Evolutionary conservation across 2,797 vertebrate species (phyloP), one percentile per base, ranked within the genome.

Genomic region (Heteromormyrus szaboi): DNA sequence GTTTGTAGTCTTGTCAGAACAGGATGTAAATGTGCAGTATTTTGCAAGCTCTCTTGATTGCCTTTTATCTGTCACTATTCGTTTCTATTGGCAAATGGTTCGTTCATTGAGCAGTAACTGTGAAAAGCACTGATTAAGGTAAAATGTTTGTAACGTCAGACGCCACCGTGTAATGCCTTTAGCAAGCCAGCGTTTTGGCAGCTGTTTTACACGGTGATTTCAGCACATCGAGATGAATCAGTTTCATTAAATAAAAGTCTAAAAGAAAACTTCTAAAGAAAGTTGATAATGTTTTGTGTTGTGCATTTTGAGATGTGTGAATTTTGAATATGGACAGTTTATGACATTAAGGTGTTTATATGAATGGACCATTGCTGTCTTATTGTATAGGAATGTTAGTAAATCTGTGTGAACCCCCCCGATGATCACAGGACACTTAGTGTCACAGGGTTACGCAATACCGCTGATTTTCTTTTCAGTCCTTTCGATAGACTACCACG

Each of bases 71-170:
- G 72, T 44, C 37, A 76, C 29, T 41, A 44, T 41, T 76, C 7
- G 37, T 41, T 44, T 72, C 65, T 72, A 14, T 37, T 33, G 1
- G 65, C 29, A 33, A 72, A 72, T n/a, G 72, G 25, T 37, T 14
- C 12, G 29, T 72, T 37, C 29, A 5, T 17, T 5, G 65, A 44
- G 37, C 72, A 79, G 72, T 79, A 72, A 79, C 72, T 79, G 72
- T 79, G 72, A 79, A 79, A 44, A 79, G 72, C 72, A 79, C 72
- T 79, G 41, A 79, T 44, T n/a, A 79, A 44, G 37, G 72, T 79
- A 44, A 44, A n/a, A 44, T n/a, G 37, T n/a, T 44, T 72, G 65
- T 62, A 3, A 25, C 22, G 22, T 62, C 22, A 25, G n/a, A 62
- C 8, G 7, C 59, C 59, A 62, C 59, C 4, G 8, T 11, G 59